A percentile compares a stretch with the other conserved stretches of the same genome.
Conservation (phyloP, 2,797 vertebrate species). For the Pyrocephalus nanus region DNA sequence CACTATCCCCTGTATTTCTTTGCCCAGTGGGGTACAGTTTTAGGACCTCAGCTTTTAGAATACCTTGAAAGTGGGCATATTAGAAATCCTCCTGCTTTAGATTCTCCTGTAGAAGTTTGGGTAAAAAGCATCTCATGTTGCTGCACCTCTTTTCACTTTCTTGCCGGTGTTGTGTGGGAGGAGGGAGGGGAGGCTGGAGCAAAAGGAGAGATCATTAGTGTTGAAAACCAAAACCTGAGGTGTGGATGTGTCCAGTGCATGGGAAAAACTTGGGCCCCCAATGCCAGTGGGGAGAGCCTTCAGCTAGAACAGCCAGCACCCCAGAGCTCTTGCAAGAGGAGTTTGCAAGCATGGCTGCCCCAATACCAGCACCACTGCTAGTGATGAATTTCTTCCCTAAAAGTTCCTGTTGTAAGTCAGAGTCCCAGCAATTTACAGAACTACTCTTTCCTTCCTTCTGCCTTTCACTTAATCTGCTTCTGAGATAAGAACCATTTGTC, state of each 20-base stretch:
- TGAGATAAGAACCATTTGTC: slow-evolving; percentile 82
- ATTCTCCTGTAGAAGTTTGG: background rate
- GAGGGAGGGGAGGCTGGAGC: background rate
- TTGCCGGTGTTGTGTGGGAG: background rate
- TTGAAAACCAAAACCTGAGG: background rate
- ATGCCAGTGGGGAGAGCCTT: background rate
- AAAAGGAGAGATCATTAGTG: background rate
- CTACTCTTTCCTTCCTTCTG: slow-evolving; percentile 60
- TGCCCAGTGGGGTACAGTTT: background rate
- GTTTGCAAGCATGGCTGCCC: slow-evolving; percentile 14
- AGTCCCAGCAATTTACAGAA: slow-evolving; percentile 69
- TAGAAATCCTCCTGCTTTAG: background rate
- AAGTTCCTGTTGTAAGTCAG: slow-evolving; percentile 27
- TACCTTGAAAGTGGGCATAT: background rate
- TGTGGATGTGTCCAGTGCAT: background rate
- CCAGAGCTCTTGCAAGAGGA: background rate
- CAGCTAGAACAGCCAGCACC: background rate
- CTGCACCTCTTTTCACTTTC: slow-evolving; percentile 19
- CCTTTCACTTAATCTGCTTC: slow-evolving; percentile 73
- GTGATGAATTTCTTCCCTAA: background rate
- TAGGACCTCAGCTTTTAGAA: slow-evolving; percentile 29
- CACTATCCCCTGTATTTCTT: slow-evolving; percentile 5
- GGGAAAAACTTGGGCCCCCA: background rate
- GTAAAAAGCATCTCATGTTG: background rate
- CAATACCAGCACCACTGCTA: background rate